Evolutionary conservation across 92 coral and sea anemone genomes (phyloP).

Genomic region (Parazoanthus darwini): DNA sequence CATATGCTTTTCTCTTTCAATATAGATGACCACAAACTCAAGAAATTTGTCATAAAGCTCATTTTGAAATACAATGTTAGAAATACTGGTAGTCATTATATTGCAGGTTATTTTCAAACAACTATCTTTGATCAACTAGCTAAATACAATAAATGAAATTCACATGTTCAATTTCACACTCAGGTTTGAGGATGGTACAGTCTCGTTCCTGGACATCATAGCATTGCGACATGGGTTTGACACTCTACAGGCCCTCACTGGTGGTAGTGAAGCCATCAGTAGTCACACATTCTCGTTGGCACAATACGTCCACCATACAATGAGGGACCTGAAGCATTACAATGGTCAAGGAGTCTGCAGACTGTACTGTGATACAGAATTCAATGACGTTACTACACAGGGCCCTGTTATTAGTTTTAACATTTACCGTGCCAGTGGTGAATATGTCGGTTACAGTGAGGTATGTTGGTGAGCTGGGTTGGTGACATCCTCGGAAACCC

Average conservation of each 20-base stretch:
- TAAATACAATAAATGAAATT: neutral
- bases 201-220: constrained; percentile 87
- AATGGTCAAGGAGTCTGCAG: constrained; percentile 70
- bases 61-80: no score
- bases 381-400: constrained; percentile 56
- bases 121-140: neutral
- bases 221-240: constrained; percentile 82
- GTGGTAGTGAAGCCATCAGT: constrained; percentile 61
- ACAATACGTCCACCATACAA: constrained; percentile 67
- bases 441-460: constrained; percentile 90
- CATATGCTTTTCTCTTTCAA: no score
- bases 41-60: no score
- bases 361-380: constrained; percentile 85
- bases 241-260: constrained; percentile 59
- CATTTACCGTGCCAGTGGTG: constrained; percentile 80
- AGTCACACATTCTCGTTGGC: constrained; percentile 86
- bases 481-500: no score
- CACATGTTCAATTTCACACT: neutral
- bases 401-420: constrained; percentile 95
- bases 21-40: no score
- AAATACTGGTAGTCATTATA: no score
- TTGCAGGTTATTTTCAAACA: no score
- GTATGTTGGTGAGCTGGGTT: constrained; percentile 44
- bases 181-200: constrained; percentile 97
- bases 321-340: constrained; percentile 71